phyloP scores from a whole-genome alignment of 2,113 vertebrate species.

The Brachypteracias leptosomus region DNA sequence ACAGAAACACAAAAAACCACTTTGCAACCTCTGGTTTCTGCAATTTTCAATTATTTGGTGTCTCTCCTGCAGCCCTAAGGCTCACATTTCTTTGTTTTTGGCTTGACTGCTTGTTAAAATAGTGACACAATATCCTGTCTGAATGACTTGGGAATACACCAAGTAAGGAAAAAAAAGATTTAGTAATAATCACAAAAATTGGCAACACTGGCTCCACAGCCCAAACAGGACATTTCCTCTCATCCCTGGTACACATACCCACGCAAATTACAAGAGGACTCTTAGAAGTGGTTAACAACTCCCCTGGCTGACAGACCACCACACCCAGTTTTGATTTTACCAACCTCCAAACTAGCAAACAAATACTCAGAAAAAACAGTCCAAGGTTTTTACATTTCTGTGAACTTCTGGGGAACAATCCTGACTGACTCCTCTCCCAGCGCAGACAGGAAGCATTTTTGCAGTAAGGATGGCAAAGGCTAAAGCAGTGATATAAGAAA shows the following conservation, averaged over 20 bases:
- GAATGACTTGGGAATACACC: not conserved
- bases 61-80: not conserved
- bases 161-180: no score
- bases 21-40: not conserved
- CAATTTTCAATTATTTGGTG: not conserved
- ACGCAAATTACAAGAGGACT: rapidly evolving
- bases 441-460: not conserved
- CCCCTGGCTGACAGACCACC: not conserved
- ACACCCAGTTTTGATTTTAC: not conserved
- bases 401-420: not conserved
- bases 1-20: not conserved
- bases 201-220: rapidly evolving
- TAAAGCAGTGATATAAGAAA: not conserved
- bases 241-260: rapidly evolving
- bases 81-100: not conserved
- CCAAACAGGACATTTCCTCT: rapidly evolving
- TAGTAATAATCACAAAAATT: not conserved
- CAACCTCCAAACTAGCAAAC: not conserved
- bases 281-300: not conserved
- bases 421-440: rapidly evolving
- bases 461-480: not conserved
- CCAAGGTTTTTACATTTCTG: rapidly evolving
- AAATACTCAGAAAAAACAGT: not conserved
- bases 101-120: not conserved
- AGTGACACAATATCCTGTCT: rapidly evolving